Evolutionary conservation across 2,888 invertebrate genomes (phyloP), one percentile per base, ranked within the genome.

Genomic region (Galerucella calmariensis): DNA sequence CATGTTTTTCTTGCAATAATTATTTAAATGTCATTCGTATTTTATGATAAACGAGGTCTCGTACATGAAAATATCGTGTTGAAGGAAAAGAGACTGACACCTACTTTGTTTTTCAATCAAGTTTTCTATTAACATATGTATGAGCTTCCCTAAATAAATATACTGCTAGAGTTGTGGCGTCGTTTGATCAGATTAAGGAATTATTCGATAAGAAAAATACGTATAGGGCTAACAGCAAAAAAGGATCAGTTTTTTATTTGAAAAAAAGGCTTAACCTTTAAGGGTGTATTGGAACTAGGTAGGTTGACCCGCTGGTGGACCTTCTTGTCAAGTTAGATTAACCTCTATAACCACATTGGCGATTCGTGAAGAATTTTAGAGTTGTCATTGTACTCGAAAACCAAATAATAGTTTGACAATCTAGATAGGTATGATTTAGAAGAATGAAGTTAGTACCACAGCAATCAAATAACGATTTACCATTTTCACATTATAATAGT

Each of bases 91-190:
- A 62, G 62, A 62, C 27, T 62, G 62, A 62, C 62, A 62, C 62
- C n/a, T 61, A 61, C 12, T 62, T 62, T 62, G 62, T 62, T 62
- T 62, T 62, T 62, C 62, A 41, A 62, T 62, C 41, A 41, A 62
- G 8, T 62, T 62, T 62, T n/a, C 12, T 35, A 62, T 62, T 62
- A 62, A 35, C 35, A 41, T 62, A 61, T 61, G 35, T 41, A 27
- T 62, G 35, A 35, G 62, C n/a, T 56, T 56, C 3, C 56, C 56
- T 56, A 56, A 56, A 56, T 16, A 20, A 20, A 56, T 56, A 16
- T 56, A 20, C 16, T 56, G 35, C 56, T 16, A 56, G 16, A 10
- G 20, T 56, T 20, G 9, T 56, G 16, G 16, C 20, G 20, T 51
- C 16, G 9, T 6, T 56, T 20, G 56, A 20, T 9, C 8, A 20